Evolutionary conservation across 2,888 invertebrate genomes (phyloP).

Genomic region (Pomacea canaliculata): DNA sequence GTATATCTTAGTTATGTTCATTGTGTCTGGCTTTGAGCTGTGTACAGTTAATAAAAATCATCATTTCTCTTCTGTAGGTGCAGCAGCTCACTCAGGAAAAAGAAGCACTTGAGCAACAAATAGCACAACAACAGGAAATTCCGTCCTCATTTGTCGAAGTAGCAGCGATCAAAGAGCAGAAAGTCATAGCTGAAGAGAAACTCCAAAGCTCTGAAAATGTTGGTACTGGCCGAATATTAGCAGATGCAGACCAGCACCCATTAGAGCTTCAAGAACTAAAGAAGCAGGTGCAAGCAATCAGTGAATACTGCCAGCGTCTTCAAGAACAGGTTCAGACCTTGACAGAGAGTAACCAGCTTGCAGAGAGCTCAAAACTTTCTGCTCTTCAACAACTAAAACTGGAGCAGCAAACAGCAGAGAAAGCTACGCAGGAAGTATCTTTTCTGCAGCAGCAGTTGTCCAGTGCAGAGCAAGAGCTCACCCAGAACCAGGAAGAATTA

Average conservation of each 20-base stretch:
- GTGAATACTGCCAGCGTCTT: constrained; percentile 49
- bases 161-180: neutral
- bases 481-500: constrained; percentile 11
- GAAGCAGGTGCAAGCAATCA: constrained; percentile 43
- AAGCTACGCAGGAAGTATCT: constrained; percentile 2
- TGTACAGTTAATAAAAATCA: too few species aligned
- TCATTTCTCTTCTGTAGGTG: constrained; percentile 13
- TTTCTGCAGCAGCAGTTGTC: constrained; percentile 14
- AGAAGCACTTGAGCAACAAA: constrained; percentile 19
- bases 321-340: constrained; percentile 50
- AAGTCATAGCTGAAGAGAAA: constrained; percentile 8
- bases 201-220: neutral
- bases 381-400: constrained; percentile 13
- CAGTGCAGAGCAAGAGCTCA: constrained; percentile 6
- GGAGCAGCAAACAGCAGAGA: constrained; percentile 7
- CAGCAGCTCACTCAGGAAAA: constrained; percentile 31
- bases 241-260: constrained; percentile 7
- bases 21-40: too few species aligned
- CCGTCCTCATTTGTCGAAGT: neutral
- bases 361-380: constrained; percentile 1
- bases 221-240: neutral
- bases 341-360: constrained; percentile 35
- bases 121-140: constrained; percentile 3
- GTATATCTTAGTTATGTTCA: too few species aligned
- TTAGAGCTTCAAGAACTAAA: constrained; percentile 40